Conservation (phyloP, 2,113 vertebrate genomes). For the Sebastes fasciatus region DNA sequence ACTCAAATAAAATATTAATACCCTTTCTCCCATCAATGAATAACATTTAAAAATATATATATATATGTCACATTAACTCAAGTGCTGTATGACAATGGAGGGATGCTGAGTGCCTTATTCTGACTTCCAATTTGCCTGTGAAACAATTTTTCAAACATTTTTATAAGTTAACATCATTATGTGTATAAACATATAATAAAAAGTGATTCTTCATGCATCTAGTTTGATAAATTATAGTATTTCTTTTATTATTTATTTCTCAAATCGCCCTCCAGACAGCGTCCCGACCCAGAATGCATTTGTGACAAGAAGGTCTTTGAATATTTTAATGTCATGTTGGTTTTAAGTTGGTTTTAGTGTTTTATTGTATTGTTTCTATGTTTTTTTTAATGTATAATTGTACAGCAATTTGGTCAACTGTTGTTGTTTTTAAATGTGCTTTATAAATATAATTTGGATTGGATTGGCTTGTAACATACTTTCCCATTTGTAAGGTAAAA, state of each 20-base stretch:
- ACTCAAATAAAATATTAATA: neutral
- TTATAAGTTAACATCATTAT: neutral
- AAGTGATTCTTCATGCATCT: neutral
- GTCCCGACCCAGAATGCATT: conserved; percentile 93
- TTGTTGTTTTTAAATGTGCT: no score
- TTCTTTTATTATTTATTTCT: conserved; percentile 46
- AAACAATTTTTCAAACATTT: neutral
- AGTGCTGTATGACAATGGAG: conserved; percentile 25
- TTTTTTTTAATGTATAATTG: no score
- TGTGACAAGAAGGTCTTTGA: conserved; percentile 92
- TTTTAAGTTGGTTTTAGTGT: no score
- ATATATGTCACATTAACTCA: no score
- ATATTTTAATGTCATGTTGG: no score
- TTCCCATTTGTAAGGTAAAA: neutral
- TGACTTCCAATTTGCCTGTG: neutral
- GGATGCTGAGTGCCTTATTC: neutral
- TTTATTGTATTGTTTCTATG: no score
- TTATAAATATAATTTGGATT: no score
- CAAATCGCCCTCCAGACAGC: conserved; percentile 84
- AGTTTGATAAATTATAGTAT: neutral
- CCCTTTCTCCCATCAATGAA: neutral
- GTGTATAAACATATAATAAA: no score
- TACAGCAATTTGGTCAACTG: no score
- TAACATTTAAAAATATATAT: no score
- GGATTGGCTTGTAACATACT: no score